Percentiles rank a stretch among this genome's conserved stretches.
Conservation (phyloP, 2,888 invertebrate genomes). For the Philaethria dido region DNA sequence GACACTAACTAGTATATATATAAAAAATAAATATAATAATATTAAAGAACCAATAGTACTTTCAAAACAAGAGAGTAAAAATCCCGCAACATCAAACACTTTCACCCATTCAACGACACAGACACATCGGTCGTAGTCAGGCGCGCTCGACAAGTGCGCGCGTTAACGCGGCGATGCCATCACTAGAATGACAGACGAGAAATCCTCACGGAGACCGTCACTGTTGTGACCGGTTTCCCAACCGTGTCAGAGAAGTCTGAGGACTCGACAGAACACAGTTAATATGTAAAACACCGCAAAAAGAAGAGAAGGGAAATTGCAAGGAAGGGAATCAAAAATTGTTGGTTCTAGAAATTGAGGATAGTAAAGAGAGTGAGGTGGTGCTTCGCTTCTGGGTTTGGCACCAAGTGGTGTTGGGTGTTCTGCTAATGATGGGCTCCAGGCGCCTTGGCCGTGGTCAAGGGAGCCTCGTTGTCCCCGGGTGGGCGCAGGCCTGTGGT, state of each 20-base stretch:
- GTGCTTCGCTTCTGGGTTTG: slow-evolving; percentile 82
- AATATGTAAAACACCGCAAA: slow-evolving; percentile 82
- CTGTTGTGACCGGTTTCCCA: slow-evolving; percentile 57
- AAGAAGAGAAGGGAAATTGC: slow-evolving; percentile 54
- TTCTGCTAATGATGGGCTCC: slow-evolving; percentile 85
- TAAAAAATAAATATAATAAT: no score
- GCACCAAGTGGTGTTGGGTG: slow-evolving; percentile 86
- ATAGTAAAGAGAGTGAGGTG: slow-evolving; percentile 64
- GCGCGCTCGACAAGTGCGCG: slow-evolving; percentile 47
- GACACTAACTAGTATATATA: no score
- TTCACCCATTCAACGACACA: slow-evolving; percentile 44
- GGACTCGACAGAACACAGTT: slow-evolving; percentile 84
- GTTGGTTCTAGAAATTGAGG: slow-evolving; percentile 73
- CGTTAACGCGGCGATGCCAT: slow-evolving; percentile 45
- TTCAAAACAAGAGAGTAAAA: no score
- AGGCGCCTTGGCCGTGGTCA: slow-evolving; percentile 85
- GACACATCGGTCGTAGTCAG: slow-evolving; percentile 35
- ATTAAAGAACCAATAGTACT: no score
- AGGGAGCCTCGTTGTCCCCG: slow-evolving; percentile 83
- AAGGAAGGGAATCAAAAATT: slow-evolving; percentile 64
- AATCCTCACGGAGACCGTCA: slow-evolving; percentile 52
- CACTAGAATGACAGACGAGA: slow-evolving; percentile 53
- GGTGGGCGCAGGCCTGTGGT: slow-evolving; percentile 87
- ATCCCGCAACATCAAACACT: slow-evolving; percentile 50
- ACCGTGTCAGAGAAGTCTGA: slow-evolving; percentile 80